Evolutionary conservation across 2,797 vertebrate species (phyloP), one percentile per base, ranked within the genome.

Genomic region (Lophius americanus): DNA sequence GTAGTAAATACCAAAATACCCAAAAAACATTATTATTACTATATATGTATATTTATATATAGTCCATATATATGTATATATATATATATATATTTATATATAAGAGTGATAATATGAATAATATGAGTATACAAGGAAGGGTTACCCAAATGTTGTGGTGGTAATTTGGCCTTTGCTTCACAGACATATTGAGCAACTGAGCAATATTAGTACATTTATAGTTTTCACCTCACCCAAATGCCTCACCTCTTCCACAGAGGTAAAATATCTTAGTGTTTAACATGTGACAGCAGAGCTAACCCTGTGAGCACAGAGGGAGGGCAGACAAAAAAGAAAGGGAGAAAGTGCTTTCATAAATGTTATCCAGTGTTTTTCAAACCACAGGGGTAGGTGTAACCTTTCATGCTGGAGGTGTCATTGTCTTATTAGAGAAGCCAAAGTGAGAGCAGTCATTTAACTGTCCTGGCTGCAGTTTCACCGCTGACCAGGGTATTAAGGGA

Each of bases 321-420:
- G 66, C 65, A 64, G 60, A 55, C 4, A 46, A 81, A 33, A 64
- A 51, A 62, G 70, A 69, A 57, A 55, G 51, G 56, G 51, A 78
- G 65, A 84, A 52, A 63, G 75, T 70, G 70, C 76, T 79, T 87
- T 85, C 68, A 84, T 80, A 84, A 91, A 91, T 81, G 84, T 82
- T 86, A 88, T 85, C 85, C 83, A 70, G 75, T 79, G 83, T 76
- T 77, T 87, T 67, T 79, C 68, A 90, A 92, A 88, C 85, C 90
- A 85, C 88, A 76, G 77, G 79, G 87, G 86, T 83, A 77, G 85
- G 70, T 32, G 78, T 86, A 91, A 91, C 91, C 89, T 91, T 92
- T 89, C 65, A 74, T 81, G 80, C 83, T 66, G 76, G 80, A 89
- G 88, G 60, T 9, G 81, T 82, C 87, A 85, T 92, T 87, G 60